Conservation (phyloP, 2,113 vertebrate genomes). For the Erpornis zantholeuca region DNA sequence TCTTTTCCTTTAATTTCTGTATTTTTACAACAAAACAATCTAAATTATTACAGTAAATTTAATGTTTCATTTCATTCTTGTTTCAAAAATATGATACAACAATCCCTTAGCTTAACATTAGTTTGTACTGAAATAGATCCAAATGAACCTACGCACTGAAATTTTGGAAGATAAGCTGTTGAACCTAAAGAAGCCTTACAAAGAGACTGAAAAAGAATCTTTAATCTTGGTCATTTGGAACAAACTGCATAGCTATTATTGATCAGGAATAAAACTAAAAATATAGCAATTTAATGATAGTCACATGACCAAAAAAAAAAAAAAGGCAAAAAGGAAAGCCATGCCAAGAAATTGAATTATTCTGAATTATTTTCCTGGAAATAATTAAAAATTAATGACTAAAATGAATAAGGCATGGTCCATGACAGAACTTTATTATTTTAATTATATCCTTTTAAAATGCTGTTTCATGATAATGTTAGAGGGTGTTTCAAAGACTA, state of each 20-base stretch:
- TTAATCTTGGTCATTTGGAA: not conserved
- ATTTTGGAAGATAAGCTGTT: not conserved
- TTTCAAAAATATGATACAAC: not conserved
- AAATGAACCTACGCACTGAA: not conserved
- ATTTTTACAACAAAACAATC: not conserved
- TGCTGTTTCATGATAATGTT: not conserved
- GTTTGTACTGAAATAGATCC: not conserved
- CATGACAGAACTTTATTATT: not conserved
- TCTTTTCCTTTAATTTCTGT: not conserved
- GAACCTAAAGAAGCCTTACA: not conserved
- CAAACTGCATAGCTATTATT: not conserved
- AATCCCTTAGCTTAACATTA: not conserved
- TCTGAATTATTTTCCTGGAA: conserved; percentile 1
- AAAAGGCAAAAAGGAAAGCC: not conserved
- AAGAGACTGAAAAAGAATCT: not conserved
- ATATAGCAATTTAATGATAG: not conserved
- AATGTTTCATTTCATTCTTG: not conserved
- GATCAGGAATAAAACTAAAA: not conserved
- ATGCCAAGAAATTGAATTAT: not conserved
- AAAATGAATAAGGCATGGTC: not conserved
- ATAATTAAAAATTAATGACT: not conserved
- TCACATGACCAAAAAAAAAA: not conserved
- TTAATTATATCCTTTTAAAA: not conserved
- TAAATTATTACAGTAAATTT: not conserved
- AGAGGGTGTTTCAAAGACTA: not conserved